Percentiles rank a stretch among this genome's conserved stretches.
phyloP scores from a whole-genome alignment of 1,140 invertebrate genomes.

The Heliconius hermathena region DNA sequence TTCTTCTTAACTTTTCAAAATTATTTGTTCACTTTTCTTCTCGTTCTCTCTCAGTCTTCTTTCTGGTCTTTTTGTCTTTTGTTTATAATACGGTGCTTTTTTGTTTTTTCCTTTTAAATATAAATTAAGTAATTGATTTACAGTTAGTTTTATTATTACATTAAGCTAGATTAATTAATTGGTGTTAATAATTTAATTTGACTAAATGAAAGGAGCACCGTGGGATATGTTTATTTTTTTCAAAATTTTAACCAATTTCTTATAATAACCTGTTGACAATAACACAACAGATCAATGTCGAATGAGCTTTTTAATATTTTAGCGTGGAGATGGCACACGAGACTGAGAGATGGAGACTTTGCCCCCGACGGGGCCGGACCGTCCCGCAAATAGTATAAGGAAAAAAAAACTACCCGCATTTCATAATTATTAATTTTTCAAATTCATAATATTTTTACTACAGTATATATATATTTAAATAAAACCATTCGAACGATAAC shows the following conservation, averaged over 20 bases:
- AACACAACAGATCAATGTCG: conserved; percentile 45
- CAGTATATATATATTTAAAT: conserved; percentile 63
- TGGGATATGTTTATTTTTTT: conserved; percentile 29
- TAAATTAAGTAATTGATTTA: background rate
- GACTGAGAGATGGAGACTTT: conserved; percentile 77
- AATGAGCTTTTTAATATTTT: conserved; percentile 71
- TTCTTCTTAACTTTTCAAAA: background rate
- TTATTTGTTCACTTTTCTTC: conserved; percentile 51
- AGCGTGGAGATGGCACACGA: conserved; percentile 70
- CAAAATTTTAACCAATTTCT: conserved; percentile 40
- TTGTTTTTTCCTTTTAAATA: background rate
- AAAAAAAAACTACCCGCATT: conserved; percentile 46
- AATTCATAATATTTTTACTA: conserved; percentile 65
- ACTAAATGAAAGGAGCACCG: conserved; percentile 17
- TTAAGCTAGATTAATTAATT: background rate
- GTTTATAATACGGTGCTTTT: conserved; percentile 29
- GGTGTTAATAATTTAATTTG: background rate
- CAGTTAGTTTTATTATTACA: background rate
- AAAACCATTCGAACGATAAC: conserved; percentile 65
- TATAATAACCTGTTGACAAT: conserved; percentile 17
- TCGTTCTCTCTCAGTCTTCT: conserved; percentile 65
- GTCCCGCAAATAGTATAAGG: conserved; percentile 78
- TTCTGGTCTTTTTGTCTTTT: conserved; percentile 36
- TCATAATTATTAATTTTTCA: conserved; percentile 53
- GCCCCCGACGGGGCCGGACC: conserved; percentile 71